Evolutionary conservation across 2,113 vertebrate genomes (phyloP).

Genomic region (Oriolus oriolus): DNA sequence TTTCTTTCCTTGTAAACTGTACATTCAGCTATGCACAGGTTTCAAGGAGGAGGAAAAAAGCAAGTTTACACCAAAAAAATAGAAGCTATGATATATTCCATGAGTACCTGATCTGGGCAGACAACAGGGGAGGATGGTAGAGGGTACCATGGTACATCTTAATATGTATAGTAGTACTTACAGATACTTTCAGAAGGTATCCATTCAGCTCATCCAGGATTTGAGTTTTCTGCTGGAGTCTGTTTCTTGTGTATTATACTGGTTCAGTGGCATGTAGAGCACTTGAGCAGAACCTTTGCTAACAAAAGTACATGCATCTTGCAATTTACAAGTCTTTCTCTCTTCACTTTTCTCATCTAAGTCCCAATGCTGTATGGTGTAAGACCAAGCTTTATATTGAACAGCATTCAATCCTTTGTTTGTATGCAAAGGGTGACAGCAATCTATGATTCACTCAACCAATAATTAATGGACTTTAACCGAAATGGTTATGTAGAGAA

Average conservation of each 20-base stretch:
- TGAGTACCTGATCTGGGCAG: background rate
- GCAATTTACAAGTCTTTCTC: background rate
- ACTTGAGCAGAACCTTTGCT: background rate
- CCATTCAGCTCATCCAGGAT: background rate
- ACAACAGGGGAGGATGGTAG: background rate
- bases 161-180: background rate
- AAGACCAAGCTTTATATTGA: background rate
- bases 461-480: constrained; percentile 23
- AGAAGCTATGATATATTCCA: background rate
- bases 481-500: background rate
- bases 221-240: background rate
- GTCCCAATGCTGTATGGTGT: background rate
- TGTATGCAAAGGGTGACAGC: background rate
- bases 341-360: background rate
- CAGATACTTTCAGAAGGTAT: background rate
- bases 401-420: background rate
- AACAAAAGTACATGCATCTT: background rate
- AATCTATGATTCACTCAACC: background rate
- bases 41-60: background rate
- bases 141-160: background rate
- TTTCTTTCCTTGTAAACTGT: background rate
- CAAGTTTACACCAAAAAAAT: background rate
- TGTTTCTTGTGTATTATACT: background rate
- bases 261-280: no score
- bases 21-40: background rate